These are phyloP conservation scores for Lucinisca nassula DNA, from an alignment of 2,888 invertebrate species.

Conservation along the genomic window DNA sequence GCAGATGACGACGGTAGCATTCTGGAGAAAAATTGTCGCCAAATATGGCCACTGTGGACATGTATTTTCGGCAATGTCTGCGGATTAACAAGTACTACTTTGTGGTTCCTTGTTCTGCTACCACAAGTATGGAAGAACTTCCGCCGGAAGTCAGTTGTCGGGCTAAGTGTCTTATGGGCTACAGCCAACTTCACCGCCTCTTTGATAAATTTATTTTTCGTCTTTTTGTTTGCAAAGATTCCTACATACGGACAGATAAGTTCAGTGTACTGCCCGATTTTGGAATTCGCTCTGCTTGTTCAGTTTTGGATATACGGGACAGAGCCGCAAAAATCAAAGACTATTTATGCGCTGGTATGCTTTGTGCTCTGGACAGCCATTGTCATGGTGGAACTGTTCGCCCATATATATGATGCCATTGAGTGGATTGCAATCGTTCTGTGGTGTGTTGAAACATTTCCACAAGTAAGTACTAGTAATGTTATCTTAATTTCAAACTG, in stretches of 20 bases:
- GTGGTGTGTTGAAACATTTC: slow-evolving; percentile 76
- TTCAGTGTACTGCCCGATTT: slow-evolving; percentile 72
- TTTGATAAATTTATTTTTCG: slow-evolving; percentile 74
- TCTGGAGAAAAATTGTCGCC: slow-evolving; percentile 72
- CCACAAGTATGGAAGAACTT: slow-evolving; percentile 78
- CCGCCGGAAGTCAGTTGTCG: slow-evolving; percentile 74
- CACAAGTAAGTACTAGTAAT: slow-evolving; percentile 72
- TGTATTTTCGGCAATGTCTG: slow-evolving; percentile 70
- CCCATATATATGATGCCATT: slow-evolving; percentile 45
- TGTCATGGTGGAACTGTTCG: slow-evolving; percentile 59
- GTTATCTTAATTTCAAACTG: too few relatives aligned
- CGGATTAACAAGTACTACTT: slow-evolving; percentile 70
- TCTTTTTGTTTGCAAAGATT: slow-evolving; percentile 65
- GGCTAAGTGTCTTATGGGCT: slow-evolving; percentile 74
- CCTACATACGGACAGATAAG: slow-evolving; percentile 73
- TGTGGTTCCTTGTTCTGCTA: slow-evolving; percentile 76
- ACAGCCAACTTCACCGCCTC: slow-evolving; percentile 77
- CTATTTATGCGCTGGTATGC: slow-evolving; percentile 57
- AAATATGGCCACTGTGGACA: slow-evolving; percentile 70
- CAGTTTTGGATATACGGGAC: slow-evolving; percentile 74
- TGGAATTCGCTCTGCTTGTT: slow-evolving; percentile 70
- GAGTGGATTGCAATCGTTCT: slow-evolving; percentile 73
- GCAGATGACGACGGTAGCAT: neutral
- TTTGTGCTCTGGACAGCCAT: slow-evolving; percentile 64
- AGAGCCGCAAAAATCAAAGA: slow-evolving; percentile 30